These are phyloP conservation scores for Triplophysa tibetana DNA, from an alignment of 2,113 vertebrate species.

Conservation along the genomic window DNA sequence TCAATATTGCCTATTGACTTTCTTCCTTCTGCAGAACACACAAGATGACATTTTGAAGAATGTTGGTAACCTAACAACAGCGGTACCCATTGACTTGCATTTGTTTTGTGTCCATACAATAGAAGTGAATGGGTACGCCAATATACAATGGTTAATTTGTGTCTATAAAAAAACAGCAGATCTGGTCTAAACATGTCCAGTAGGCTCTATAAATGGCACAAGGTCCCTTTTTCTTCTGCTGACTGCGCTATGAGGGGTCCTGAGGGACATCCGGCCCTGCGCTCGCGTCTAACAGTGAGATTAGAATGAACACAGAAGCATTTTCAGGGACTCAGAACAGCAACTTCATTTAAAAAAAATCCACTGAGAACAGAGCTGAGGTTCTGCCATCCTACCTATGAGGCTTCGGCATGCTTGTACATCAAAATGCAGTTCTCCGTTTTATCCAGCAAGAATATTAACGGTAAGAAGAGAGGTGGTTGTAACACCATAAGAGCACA, in stretches of 20 bases:
- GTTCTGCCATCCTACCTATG: neutral
- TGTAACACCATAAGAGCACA: neutral
- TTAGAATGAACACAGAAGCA: neutral
- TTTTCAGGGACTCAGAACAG: neutral
- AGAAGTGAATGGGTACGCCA: no score
- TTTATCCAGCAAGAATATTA: neutral
- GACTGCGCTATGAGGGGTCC: neutral
- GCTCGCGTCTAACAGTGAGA: neutral
- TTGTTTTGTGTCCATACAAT: no score
- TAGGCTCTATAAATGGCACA: neutral
- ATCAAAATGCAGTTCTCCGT: neutral
- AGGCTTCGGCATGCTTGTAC: neutral
- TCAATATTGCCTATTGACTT: no score
- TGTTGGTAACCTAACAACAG: no score
- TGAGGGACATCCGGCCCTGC: neutral
- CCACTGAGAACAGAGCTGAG: neutral
- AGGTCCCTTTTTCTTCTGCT: conserved; percentile 4
- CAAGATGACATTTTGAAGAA: no score
- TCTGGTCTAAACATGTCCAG: neutral
- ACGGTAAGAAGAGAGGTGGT: neutral
- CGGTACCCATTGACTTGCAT: no score
- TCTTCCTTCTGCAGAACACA: no score
- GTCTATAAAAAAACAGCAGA: no score
- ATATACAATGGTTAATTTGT: no score
- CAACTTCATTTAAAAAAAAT: neutral